Percentiles rank a stretch among this genome's conserved stretches.
Conservation (phyloP, 2,888 invertebrate genomes). For the Chrysina gloriosa region DNA sequence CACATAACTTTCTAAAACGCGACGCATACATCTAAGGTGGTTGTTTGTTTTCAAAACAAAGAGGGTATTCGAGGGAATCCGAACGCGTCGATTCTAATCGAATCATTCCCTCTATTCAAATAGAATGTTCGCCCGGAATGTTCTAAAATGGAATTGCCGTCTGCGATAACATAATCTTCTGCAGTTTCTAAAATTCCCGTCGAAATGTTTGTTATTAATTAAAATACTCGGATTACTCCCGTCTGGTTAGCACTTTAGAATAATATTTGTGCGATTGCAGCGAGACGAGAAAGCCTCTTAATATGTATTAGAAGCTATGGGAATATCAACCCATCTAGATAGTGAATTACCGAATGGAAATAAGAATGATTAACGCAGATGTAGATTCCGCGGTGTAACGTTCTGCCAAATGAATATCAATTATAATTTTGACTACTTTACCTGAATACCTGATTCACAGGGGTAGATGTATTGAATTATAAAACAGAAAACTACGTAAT, state of each 20-base stretch:
- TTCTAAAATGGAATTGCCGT: not conserved
- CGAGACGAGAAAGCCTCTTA: not conserved
- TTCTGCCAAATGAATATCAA: not conserved
- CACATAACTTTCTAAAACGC: too few species aligned
- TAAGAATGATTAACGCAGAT: constrained; percentile 1
- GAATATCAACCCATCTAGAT: not conserved
- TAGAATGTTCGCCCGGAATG: not conserved
- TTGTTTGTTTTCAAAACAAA: too few species aligned
- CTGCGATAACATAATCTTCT: not conserved
- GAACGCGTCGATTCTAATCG: too few species aligned
- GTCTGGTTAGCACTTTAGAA: constrained; percentile 16
- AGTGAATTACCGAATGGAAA: not conserved
- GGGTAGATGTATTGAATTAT: too few species aligned
- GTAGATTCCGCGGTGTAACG: not conserved
- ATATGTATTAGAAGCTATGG: constrained; percentile 2
- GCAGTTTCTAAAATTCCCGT: constrained; percentile 20
- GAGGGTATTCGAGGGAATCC: too few species aligned
- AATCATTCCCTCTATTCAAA: not conserved
- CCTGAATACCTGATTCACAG: too few species aligned
- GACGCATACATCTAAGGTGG: too few species aligned
- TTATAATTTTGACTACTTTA: too few species aligned
- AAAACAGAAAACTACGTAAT: too few species aligned
- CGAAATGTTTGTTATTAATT: constrained; percentile 23
- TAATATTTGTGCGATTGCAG: constrained; percentile 26
- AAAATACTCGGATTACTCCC: constrained; percentile 29